Evolutionary conservation across 2,113 vertebrate species (phyloP).

Genomic region (Butorides virescens): DNA sequence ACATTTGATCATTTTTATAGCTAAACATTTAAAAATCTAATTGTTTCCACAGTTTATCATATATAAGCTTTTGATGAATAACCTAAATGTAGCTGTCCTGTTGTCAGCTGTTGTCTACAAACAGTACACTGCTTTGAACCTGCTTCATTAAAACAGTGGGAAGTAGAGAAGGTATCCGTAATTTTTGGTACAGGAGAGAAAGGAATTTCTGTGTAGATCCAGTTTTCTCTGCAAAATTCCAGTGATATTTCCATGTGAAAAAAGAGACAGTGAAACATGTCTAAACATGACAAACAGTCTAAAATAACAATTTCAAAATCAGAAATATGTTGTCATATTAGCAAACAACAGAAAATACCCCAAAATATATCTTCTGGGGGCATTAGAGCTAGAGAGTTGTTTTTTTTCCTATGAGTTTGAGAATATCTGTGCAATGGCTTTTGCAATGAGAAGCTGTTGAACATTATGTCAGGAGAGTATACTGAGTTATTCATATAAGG

Average conservation of each 20-base stretch:
- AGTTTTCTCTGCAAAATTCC: neutral
- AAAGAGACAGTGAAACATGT: neutral
- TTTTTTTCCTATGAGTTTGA: neutral
- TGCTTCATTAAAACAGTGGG: neutral
- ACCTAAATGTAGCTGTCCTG: neutral
- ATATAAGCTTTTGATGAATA: neutral
- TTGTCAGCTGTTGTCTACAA: neutral
- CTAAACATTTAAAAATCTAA: constrained; percentile 15
- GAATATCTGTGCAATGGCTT: neutral
- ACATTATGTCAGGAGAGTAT: neutral
- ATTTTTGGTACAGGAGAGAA: neutral
- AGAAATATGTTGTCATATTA: neutral
- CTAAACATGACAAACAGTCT: neutral
- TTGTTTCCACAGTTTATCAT: neutral
- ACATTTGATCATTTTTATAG: constrained; percentile 19
- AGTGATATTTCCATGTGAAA: neutral
- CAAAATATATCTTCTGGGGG: neutral
- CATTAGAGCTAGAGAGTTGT: neutral
- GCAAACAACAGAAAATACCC: neutral
- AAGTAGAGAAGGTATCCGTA: neutral
- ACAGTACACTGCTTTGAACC: neutral
- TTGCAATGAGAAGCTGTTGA: neutral
- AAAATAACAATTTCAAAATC: neutral
- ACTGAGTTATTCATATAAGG: neutral
- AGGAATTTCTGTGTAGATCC: neutral